A percentile compares a stretch with the other conserved stretches of the same genome.
phyloP scores from a whole-genome alignment of 2,113 vertebrate species.

The Pimephales promelas region DNA sequence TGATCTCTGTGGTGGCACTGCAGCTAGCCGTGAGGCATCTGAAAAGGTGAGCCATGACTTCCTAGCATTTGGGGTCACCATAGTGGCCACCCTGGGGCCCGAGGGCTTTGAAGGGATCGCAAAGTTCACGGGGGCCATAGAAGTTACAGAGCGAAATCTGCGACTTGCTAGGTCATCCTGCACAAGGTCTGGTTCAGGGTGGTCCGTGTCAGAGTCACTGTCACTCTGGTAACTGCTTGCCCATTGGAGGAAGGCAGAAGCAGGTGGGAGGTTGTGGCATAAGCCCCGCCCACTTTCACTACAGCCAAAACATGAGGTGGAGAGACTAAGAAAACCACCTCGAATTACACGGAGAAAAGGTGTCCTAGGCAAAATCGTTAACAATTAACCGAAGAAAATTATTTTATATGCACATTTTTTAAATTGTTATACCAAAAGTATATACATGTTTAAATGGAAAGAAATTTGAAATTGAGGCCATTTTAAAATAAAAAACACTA shows the following conservation, averaged over 20 bases:
- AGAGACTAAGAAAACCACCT: conserved; percentile 3
- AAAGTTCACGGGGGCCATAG: conserved; percentile 62
- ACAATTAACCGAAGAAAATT: not conserved
- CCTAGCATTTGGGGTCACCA: conserved; percentile 31
- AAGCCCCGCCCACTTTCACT: conserved; percentile 45
- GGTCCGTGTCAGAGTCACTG: conserved; percentile 73
- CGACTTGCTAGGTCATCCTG: conserved; percentile 77
- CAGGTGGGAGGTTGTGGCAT: conserved; percentile 57
- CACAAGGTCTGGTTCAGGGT: conserved; percentile 66
- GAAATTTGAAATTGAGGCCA: too few species aligned
- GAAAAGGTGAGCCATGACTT: conserved; percentile 52
- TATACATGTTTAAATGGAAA: too few species aligned
- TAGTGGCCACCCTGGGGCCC: not conserved
- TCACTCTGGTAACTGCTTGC: conserved; percentile 68
- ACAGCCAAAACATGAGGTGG: conserved; percentile 37
- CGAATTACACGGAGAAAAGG: not conserved
- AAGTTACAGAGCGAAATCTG: conserved; percentile 71
- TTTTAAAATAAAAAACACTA: too few species aligned
- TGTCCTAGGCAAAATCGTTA: not conserved
- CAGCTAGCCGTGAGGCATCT: conserved; percentile 25
- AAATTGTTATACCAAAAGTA: too few species aligned
- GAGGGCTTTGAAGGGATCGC: conserved; percentile 57
- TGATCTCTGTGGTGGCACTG: conserved; percentile 40
- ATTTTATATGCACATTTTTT: not conserved
- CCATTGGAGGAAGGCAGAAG: conserved; percentile 62